Evolutionary conservation across 2,113 vertebrate species (phyloP), one percentile per base, ranked within the genome.

Genomic region (Melanocharis versteri): DNA sequence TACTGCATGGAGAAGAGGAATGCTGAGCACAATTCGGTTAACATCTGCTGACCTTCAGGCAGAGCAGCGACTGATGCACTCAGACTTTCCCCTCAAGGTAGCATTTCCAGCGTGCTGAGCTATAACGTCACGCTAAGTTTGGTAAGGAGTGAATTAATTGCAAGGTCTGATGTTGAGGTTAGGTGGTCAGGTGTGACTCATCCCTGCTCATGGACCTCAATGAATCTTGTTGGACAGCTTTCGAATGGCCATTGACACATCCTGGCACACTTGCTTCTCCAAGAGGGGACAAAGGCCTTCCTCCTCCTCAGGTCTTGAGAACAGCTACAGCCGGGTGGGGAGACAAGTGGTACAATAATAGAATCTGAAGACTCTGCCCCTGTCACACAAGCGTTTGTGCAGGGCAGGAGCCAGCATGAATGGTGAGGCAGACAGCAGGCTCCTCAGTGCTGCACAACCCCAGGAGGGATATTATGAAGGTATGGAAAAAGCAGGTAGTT

Each of bases 171-270:
- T 84, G 30, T 24, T 66, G 70, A 69, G 47, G 26, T 84, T 73
- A 83, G 68, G 15, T 72, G 39, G 27, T 75, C 54, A 78, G n/a
- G 6, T 33, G 37, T 78, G 72, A 83, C 28, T 95, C 68, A 57
- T 62, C 54, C 40, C n/a, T 61, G 27, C 35, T 54, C 15, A 3
- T 18, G 35, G 50, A 40, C 61, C 66, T 73, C 68, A 28, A 6
- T 73, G 39, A 33, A 90, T 83, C 39, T 42, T 68, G 42, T 15
- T 71, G 31, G 31, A 82, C 69, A 66, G 28, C 24, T 79, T 88
- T 42, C 1, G 0, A 83, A 84, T 7, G 51, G 37, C 16, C 1
- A 0, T 1, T 1, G 2, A 33, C 45, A 21, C 0, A 4, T 53
- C 31, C 54, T 48, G n/a, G 69, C 31, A 73, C 17, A 15, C 10